Evolutionary conservation across 2,797 vertebrate species (phyloP).

Genomic region (Chelonia mydas): DNA sequence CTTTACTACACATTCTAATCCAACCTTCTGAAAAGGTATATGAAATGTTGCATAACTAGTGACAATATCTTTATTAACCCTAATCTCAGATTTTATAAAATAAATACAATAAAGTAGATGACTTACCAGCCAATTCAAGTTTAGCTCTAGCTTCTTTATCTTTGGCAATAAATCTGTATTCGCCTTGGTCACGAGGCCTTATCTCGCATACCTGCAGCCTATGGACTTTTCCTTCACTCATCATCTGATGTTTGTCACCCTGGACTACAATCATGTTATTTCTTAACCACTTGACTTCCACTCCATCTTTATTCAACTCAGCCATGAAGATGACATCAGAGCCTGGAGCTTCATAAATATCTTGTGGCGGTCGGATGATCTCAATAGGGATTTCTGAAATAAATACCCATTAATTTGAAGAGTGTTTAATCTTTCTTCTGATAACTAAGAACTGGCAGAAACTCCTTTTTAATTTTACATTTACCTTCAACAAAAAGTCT

Average conservation of each 20-base stretch:
- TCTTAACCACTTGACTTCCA: constrained; percentile 96
- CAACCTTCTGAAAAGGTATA: not conserved
- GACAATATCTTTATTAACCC: not conserved
- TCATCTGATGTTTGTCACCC: constrained; percentile 99
- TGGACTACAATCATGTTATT: constrained; percentile 97
- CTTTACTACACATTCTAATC: not conserved
- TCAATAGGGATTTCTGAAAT: constrained; percentile 93
- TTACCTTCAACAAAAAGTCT: constrained; percentile 97
- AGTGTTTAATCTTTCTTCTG: not conserved
- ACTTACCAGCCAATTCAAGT: constrained; percentile 94
- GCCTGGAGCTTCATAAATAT: constrained; percentile 91
- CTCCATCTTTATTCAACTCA: constrained; percentile 96
- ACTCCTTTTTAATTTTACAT: constrained; percentile 1
- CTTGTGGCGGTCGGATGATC: constrained; percentile 93
- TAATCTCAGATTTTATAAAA: not conserved
- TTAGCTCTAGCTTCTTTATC: constrained; percentile 98
- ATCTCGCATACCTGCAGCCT: constrained; percentile 96
- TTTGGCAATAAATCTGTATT: constrained; percentile 95
- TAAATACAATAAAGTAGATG: constrained; percentile 27
- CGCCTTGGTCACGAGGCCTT: constrained; percentile 94
- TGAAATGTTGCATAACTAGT: not conserved
- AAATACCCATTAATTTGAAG: not conserved
- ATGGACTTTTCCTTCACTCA: constrained; percentile 97
- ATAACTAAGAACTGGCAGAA: not conserved
- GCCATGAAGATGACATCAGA: constrained; percentile 92